These are phyloP conservation scores for Gambusia holbrooki DNA, from an alignment of 2,113 vertebrate species.

Conservation along the genomic window DNA sequence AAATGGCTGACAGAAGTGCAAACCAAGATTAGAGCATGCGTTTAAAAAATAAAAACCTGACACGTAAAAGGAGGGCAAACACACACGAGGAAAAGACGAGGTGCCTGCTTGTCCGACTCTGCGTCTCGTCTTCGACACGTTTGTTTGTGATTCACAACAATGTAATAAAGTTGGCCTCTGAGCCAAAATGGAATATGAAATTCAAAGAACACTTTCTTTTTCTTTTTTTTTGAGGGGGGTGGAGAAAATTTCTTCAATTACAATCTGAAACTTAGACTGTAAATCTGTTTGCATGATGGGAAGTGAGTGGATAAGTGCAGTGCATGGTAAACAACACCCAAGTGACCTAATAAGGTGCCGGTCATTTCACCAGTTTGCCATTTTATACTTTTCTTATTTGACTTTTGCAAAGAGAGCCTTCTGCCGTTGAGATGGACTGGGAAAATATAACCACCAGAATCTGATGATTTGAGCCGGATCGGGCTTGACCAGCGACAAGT, in stretches of 20 bases:
- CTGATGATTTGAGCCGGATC: neutral
- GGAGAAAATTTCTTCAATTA: neutral
- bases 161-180: neutral
- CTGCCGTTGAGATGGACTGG: neutral
- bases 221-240: too few species aligned
- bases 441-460: neutral
- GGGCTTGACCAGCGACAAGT: neutral
- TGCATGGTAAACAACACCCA: neutral
- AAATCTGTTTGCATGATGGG: neutral
- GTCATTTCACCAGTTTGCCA: neutral
- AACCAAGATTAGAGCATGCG: conserved; percentile 8
- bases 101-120: too few species aligned
- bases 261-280: neutral
- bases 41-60: neutral
- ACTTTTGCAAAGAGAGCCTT: neutral
- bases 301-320: neutral
- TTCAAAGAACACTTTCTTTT: neutral
- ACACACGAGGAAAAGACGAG: neutral
- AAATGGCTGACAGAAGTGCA: neutral
- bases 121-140: neutral
- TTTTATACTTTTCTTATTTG: neutral
- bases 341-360: neutral
- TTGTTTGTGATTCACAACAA: neutral
- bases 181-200: neutral
- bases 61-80: neutral